Conservation (phyloP, 2,888 invertebrate species). For the Acanthococcus lagerstroemiae region DNA sequence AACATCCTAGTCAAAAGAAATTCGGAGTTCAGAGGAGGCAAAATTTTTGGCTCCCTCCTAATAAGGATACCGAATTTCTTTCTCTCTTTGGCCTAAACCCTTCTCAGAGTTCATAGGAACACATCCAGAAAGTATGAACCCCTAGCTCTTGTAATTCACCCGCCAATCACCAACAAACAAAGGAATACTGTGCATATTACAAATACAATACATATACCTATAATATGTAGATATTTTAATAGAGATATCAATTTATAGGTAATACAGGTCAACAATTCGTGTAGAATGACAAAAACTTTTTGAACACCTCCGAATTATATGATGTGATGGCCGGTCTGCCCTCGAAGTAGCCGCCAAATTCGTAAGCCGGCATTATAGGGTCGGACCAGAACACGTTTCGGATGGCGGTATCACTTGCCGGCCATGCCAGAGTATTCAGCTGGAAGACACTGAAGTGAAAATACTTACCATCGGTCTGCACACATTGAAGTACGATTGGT, state of each 20-base stretch:
- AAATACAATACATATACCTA: too few relatives aligned
- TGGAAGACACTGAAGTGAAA: conserved; percentile 78
- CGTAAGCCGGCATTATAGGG: conserved; percentile 55
- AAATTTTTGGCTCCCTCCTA: too few relatives aligned
- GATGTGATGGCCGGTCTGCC: conserved; percentile 58
- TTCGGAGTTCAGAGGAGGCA: too few relatives aligned
- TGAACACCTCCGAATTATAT: conserved; percentile 69
- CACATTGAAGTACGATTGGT: conserved; percentile 70
- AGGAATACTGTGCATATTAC: too few relatives aligned
- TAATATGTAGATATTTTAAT: too few relatives aligned
- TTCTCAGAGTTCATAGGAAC: too few relatives aligned
- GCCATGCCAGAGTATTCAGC: conserved; percentile 61
- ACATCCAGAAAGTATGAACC: too few relatives aligned
- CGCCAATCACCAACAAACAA: too few relatives aligned
- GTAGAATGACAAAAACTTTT: conserved; percentile 69
- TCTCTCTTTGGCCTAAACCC: too few relatives aligned
- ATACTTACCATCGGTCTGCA: conserved; percentile 65
- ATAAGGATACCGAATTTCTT: too few relatives aligned
- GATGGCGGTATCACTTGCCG: conserved; percentile 36
- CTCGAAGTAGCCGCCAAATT: conserved; percentile 52
- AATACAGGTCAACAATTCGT: conserved; percentile 37
- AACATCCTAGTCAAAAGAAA: too few relatives aligned
- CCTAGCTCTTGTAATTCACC: too few relatives aligned
- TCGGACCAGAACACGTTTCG: conserved; percentile 72
- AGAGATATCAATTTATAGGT: neutral